Base-by-base conservation (phyloP, 1,140 invertebrate genomes). In the Idris sp. region DNA sequence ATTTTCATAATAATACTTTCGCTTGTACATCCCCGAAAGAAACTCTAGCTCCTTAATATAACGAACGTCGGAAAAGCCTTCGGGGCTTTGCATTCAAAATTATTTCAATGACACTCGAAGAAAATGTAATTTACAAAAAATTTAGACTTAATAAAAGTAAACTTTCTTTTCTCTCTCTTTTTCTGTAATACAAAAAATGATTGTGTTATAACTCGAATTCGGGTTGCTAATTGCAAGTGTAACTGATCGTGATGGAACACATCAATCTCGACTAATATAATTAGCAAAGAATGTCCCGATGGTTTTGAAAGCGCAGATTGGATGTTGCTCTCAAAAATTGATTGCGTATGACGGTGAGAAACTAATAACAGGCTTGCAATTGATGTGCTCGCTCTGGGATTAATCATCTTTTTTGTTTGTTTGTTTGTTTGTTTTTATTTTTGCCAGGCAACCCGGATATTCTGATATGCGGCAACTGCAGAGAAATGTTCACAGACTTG, bases 371-470 rank as follows among this genome's bases (percentile, higher is more conserved):
- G 33, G 30, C 2, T 38, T 31, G 49, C 61, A 69, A 71, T 71
- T 54, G 67, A 71, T 71, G 56, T 53, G 38, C 54, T 62, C 48
- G 28, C 30, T 35, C 31, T 16, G 51, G 28, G 71, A 75, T 75
- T 59, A 75, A 75, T 75, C 64, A 69, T 58, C 59, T 58, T 53
- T 75, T 75, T 67, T 65, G 41, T 54, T 30, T 64, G 77, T 79
- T 77, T 58, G 65, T 67, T 90, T 90, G 1, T n/a, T n/a, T n/a
- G n/a, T n/a, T n/a, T n/a, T n/a, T n/a, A n/a, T n/a, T n/a, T n/a
- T n/a, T n/a, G n/a, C n/a, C 87, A 95, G 93, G 92, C 88, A 94
- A 93, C 87, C 92, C 93, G 74, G 95, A 96, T 84, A 94, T 95
- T 82, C 89, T 96, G 83, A 96, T 96, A 80, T 96, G 95, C 85